Evolutionary conservation across 2,888 invertebrate genomes (phyloP).

Genomic region (Limnephilus lunatus): DNA sequence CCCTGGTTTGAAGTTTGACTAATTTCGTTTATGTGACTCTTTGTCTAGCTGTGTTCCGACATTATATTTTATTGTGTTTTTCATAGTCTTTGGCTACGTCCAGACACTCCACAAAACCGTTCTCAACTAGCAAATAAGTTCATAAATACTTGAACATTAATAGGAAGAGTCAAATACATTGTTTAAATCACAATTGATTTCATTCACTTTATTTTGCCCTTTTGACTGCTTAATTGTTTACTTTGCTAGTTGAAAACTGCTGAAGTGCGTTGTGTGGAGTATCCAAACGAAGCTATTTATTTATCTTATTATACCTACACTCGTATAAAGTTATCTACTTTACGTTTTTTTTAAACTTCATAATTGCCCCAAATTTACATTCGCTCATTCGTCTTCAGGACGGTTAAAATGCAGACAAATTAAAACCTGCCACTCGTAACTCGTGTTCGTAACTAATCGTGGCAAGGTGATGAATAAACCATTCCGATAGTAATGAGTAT

Average conservation of each 20-base stretch:
- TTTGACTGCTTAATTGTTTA: no score
- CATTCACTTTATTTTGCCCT: no score
- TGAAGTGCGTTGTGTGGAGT: no score
- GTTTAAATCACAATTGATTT: no score
- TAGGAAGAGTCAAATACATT: no score
- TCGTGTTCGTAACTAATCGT: not conserved
- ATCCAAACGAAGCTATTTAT: not conserved
- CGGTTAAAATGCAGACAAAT: not conserved
- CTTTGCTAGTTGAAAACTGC: no score
- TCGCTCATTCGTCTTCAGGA: constrained; percentile 9
- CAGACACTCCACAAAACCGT: no score
- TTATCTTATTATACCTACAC: not conserved
- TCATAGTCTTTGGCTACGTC: not conserved
- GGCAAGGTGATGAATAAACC: not conserved
- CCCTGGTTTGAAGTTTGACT: constrained; percentile 32
- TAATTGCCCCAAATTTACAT: not conserved
- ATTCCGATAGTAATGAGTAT: not conserved
- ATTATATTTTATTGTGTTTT: constrained; percentile 28
- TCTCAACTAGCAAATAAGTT: no score
- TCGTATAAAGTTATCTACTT: not conserved
- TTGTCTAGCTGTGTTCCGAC: constrained; percentile 32
- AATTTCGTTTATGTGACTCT: constrained; percentile 38
- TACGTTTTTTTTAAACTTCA: constrained; percentile 9
- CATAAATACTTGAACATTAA: no score
- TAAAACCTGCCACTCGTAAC: not conserved